These are phyloP conservation scores for Calliopum simillimum DNA, from an alignment of 2,888 invertebrate genomes.

Conservation along the genomic window DNA sequence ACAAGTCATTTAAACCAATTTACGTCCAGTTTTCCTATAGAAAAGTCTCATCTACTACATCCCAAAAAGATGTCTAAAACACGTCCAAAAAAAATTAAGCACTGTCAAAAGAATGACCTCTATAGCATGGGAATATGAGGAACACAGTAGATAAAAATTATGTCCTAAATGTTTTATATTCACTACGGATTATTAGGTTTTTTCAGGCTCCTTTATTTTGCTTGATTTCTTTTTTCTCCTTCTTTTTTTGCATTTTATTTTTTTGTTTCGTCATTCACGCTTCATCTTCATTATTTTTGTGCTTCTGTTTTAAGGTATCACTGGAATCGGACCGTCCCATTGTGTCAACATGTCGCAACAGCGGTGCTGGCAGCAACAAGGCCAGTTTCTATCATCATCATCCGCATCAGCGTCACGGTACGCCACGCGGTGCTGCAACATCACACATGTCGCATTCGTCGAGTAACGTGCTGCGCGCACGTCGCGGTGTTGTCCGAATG, in stretches of 20 bases:
- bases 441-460: slow-evolving; percentile 78
- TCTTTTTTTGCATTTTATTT: slow-evolving; percentile 12
- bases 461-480: slow-evolving; percentile 81
- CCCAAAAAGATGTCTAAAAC: too few species aligned
- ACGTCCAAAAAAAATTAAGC: too few species aligned
- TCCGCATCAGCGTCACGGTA: slow-evolving; percentile 64
- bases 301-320: slow-evolving; percentile 61
- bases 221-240: neutral
- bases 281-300: slow-evolving; percentile 21
- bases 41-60: too few species aligned
- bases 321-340: slow-evolving; percentile 65
- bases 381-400: slow-evolving; percentile 63
- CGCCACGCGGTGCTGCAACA: slow-evolving; percentile 59
- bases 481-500: slow-evolving; percentile 89
- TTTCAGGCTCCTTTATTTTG: neutral
- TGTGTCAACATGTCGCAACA: slow-evolving; percentile 62
- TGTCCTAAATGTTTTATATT: too few species aligned
- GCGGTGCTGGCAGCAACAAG: slow-evolving; percentile 42
- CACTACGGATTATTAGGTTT: too few species aligned
- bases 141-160: too few species aligned
- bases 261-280: slow-evolving; percentile 16
- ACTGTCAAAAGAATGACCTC: too few species aligned
- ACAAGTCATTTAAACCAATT: too few species aligned
- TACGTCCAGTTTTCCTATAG: too few species aligned
- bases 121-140: too few species aligned